Evolutionary conservation across 2,797 vertebrate genomes (phyloP), one percentile per base, ranked within the genome.

Genomic region (Pterois miles): DNA sequence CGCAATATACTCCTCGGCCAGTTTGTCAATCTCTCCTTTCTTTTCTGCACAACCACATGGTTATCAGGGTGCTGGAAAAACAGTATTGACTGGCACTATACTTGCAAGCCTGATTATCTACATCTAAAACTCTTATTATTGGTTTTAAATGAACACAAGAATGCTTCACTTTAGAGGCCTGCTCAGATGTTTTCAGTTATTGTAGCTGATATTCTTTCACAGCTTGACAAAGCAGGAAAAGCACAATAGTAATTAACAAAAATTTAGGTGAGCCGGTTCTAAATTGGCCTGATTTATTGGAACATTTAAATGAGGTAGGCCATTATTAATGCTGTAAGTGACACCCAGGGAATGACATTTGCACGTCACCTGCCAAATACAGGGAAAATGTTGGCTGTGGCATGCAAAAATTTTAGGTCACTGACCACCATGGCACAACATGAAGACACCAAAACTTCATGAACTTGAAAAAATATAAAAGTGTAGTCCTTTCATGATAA

Each of bases 1-100:
- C 5, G 95, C 93, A 0, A 99, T 95, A 77, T 99, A 99, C 23
- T 98, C 96, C 2, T 97, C 96, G 0, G 98, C 98, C 68, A 99
- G 94, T 73, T 96, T 92, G 89, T 99, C 97, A 0, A 99, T 99
- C 85, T 99, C 98, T 0, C 95, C 96, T 76, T 99, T 99, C 92
- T 99, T 99, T 88, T 98, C 98, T 99, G 90, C n/a, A 82, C 4
- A 77, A 70, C 20, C 33, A 48, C 12, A 86, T 4, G n/a, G 62
- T 31, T 29, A 67, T 67, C 52, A 40, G 4, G 81, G 11, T 22
- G 12, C 0, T 69, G 29, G 7, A 46, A 64, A 63, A 52, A 11
- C 38, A 60, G 3, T 23, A 53, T 10, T 38, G 29, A 60, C 8
- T 31, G 12, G 8, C 6, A 59, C 20, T 57, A n/a, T 14, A 62